These are phyloP conservation scores for Darevskia mixta DNA, from an alignment of 2,797 vertebrate species.

Conservation along the genomic window DNA sequence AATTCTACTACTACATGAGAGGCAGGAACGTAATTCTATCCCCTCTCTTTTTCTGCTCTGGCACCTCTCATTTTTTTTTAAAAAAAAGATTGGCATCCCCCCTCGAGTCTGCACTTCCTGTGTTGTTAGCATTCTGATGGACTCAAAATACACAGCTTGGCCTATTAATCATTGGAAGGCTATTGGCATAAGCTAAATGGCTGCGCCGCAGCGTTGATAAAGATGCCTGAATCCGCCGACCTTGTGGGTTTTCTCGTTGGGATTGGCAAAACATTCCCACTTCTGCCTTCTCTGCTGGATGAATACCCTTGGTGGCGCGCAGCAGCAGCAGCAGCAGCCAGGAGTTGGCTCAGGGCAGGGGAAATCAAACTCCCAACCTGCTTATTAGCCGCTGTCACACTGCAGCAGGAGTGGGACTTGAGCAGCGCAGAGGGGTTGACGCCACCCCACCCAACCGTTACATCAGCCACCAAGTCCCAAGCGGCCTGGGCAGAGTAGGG, in stretches of 20 bases:
- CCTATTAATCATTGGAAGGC: neutral
- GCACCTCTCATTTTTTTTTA: neutral
- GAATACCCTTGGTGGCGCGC: neutral
- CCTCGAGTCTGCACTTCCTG: neutral
- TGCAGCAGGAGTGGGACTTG: conserved; percentile 9
- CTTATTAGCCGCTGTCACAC: neutral
- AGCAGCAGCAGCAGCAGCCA: neutral
- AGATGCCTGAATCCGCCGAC: neutral
- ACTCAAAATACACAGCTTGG: neutral
- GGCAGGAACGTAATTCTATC: no score
- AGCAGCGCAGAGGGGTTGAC: neutral
- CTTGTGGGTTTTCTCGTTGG: neutral
- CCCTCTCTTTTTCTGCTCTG: neutral
- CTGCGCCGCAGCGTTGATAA: neutral
- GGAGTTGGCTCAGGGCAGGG: neutral
- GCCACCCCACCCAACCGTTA: conserved; percentile 1
- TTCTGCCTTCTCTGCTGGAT: neutral
- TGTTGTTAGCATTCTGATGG: neutral
- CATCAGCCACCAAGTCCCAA: conserved; percentile 25
- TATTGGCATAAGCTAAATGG: no score
- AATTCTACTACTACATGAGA: neutral
- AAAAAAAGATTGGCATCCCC: neutral
- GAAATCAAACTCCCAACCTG: neutral
- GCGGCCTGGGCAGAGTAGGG: neutral
- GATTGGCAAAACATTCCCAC: neutral